Conservation (phyloP, 2,113 vertebrate species). For the Corythornis vintsioides region DNA sequence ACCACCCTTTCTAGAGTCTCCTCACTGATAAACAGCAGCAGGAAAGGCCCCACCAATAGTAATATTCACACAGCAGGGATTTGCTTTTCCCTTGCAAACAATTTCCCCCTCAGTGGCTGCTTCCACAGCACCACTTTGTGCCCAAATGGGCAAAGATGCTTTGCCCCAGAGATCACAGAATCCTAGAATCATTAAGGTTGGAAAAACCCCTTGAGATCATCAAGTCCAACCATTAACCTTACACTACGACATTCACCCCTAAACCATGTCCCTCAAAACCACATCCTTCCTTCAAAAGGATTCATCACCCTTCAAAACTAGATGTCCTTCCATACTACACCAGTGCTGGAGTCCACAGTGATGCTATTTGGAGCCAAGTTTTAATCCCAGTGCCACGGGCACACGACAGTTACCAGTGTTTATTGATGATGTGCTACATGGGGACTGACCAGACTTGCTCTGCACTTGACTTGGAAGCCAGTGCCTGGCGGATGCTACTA, state of each 20-base stretch:
- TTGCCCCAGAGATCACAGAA: no score
- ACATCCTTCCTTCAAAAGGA: no score
- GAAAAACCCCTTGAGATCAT: no score
- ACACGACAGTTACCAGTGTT: not conserved
- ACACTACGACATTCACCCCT: no score
- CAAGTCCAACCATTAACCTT: no score
- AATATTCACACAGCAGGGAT: not conserved
- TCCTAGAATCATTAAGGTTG: no score
- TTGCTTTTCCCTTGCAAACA: not conserved
- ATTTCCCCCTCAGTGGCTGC: not conserved
- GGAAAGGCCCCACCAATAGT: not conserved
- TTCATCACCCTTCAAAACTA: no score
- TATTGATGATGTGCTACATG: not conserved
- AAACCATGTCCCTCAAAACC: no score
- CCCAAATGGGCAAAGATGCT: not conserved
- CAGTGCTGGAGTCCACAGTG: not conserved
- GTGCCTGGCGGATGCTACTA: not conserved
- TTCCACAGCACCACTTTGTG: not conserved
- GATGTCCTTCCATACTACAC: not conserved
- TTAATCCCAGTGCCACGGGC: not conserved
- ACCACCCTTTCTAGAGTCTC: not conserved
- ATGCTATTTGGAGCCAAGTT: not conserved
- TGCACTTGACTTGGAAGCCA: not conserved
- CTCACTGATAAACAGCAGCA: not conserved
- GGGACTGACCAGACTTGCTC: not conserved